phyloP scores from a whole-genome alignment of 2,888 invertebrate genomes.

The Mylabris sibirica region DNA sequence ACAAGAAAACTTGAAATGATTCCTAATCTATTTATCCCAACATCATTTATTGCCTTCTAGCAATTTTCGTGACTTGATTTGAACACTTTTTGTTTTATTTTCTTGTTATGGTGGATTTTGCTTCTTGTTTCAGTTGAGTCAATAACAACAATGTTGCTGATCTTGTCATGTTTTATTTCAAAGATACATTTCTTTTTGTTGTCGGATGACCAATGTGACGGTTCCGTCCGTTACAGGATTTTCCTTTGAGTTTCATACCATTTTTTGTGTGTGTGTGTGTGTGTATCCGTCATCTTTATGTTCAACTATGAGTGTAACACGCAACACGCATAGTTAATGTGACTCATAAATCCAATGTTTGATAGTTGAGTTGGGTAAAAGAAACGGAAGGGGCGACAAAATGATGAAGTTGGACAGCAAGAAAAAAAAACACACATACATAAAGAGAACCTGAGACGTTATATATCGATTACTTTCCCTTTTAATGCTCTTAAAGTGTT shows the following conservation, averaged over 20 bases:
- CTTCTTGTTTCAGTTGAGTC: not conserved
- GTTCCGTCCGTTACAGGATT: constrained; percentile 5
- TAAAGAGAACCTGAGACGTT: not conserved
- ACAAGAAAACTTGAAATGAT: too few relatives aligned
- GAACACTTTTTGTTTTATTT: not conserved
- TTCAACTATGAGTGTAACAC: constrained; percentile 15
- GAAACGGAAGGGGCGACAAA: not conserved
- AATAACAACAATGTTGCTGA: not conserved
- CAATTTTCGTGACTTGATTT: too few relatives aligned
- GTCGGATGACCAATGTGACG: not conserved
- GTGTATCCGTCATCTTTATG: not conserved
- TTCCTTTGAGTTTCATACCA: constrained; percentile 19
- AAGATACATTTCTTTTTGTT: not conserved
- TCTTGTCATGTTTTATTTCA: not conserved
- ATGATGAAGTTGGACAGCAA: not conserved
- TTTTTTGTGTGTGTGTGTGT: too few relatives aligned
- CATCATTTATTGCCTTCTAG: too few relatives aligned
- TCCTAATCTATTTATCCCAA: too few relatives aligned
- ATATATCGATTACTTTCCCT: not conserved
- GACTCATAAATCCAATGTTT: constrained; percentile 28
- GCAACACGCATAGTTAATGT: constrained; percentile 29
- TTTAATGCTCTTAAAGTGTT: not conserved
- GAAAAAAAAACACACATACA: not conserved
- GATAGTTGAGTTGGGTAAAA: not conserved
- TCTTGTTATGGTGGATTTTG: not conserved